Percentiles rank a stretch among this genome's conserved stretches.
phyloP scores from a whole-genome alignment of 2,888 invertebrate species.

The Philereme vetulata region DNA sequence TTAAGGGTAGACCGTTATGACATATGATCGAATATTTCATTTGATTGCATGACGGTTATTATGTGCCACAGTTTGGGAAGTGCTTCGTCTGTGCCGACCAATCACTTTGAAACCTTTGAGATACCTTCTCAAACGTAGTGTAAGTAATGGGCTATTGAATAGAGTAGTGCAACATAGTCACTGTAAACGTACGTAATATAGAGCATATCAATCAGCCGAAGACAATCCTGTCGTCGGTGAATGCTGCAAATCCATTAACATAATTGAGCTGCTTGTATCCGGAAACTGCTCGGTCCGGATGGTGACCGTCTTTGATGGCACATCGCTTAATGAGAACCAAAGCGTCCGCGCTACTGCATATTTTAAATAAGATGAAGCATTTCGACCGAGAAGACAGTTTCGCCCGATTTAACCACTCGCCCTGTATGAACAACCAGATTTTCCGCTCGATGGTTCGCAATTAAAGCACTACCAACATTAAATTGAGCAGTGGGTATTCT shows the following conservation, averaged over 20 bases:
- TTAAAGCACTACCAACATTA: background rate
- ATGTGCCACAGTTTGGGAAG: too few species aligned
- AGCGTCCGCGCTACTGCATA: conserved; percentile 72
- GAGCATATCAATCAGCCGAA: conserved; percentile 64
- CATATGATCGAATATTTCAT: background rate
- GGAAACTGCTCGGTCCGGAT: conserved; percentile 70
- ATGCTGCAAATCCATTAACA: conserved; percentile 75
- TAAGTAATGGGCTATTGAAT: conserved; percentile 16
- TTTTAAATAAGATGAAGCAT: conserved; percentile 58
- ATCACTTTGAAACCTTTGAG: conserved; percentile 10
- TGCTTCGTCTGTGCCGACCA: background rate
- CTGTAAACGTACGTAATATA: conserved; percentile 47
- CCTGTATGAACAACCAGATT: conserved; percentile 50
- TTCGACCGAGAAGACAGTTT: conserved; percentile 1
- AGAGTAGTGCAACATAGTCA: conserved; percentile 41
- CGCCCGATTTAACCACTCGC: conserved; percentile 53
- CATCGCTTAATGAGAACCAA: conserved; percentile 72
- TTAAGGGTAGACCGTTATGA: background rate
- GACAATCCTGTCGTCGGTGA: conserved; percentile 60
- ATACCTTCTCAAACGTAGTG: conserved; percentile 1
- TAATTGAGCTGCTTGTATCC: conserved; percentile 78
- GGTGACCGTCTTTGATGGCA: conserved; percentile 72
- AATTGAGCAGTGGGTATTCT: too few species aligned
- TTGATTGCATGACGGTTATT: background rate
- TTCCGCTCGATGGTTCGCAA: conserved; percentile 51